Conservation (phyloP, 1,140 invertebrate genomes). For the Armadillidium nasatum region DNA sequence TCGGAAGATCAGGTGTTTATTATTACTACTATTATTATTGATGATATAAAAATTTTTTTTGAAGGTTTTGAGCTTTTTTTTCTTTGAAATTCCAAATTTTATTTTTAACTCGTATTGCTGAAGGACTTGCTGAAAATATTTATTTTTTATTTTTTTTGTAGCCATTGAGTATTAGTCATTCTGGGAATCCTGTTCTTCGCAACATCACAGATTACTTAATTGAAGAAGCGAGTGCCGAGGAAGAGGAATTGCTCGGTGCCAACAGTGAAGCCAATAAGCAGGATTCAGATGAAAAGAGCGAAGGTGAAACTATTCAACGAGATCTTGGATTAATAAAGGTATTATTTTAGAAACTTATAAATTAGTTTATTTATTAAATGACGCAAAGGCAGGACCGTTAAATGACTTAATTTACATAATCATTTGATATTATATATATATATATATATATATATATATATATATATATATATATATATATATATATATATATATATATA, state of each 20-base stretch:
- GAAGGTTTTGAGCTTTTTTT: neutral
- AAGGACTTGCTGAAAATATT: neutral
- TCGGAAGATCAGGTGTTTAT: conserved; percentile 29
- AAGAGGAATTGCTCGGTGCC: conserved; percentile 88
- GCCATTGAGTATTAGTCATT: conserved; percentile 59
- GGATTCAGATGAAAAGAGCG: conserved; percentile 53
- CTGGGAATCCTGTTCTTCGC: conserved; percentile 90
- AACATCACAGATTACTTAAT: conserved; percentile 98
- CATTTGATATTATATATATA: too few relatives aligned
- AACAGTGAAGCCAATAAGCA: conserved; percentile 54
- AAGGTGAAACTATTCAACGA: conserved; percentile 64
- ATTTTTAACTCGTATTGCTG: neutral
- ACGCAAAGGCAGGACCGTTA: too few relatives aligned
- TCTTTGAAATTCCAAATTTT: neutral
- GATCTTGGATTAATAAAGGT: conserved; percentile 73
- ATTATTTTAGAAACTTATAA: neutral
- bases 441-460: too few relatives aligned
- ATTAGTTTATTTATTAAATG: too few relatives aligned
- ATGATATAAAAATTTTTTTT: neutral
- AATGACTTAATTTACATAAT: too few relatives aligned
- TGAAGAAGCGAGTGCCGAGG: conserved; percentile 96
- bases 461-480: too few relatives aligned
- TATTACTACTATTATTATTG: too few relatives aligned
- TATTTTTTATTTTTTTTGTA: neutral
- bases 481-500: too few relatives aligned